Evolutionary conservation across 2,113 vertebrate species (phyloP), one percentile per base, ranked within the genome.

Genomic region (Dasyornis broadbenti): DNA sequence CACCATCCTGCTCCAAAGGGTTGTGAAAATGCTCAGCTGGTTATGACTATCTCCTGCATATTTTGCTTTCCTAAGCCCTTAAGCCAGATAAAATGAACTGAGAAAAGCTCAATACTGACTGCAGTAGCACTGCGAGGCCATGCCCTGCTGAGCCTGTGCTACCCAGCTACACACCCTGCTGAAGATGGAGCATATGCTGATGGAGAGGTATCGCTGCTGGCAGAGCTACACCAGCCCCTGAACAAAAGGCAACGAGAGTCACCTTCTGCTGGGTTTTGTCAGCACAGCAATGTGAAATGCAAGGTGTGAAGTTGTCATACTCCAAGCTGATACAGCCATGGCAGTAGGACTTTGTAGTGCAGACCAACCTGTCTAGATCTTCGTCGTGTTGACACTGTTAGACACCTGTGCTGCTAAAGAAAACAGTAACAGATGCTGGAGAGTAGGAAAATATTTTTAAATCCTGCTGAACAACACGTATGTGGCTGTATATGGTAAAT

Each of bases 391-490:
- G 82, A 95, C 93, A 92, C 44, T 89, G 72, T 57, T 84, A 88
- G 12, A 68, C 69, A 95, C 93, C 90, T 97, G 82, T 68, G 79
- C 68, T 92, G 69, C 56, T 86, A 81, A 81, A 79, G 85, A 71
- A 94, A 91, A 83, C 80, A 93, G 86, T 78, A 96, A 93, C 93
- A 93, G 88, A 95, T 94, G 90, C 82, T 79, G 69, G 56, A 90
- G 69, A 96, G 72, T 30, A 56, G n/a, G 44, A 71, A 93, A 97
- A 86, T 83, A 89, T 68, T 95, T 82, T 86, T 13, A 93, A 92
- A 86, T 68, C 52, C 18, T 28, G 56, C 35, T 33, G 49, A 95
- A 80, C 44, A 77, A 42, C 57, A 53, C 3, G 4, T 87, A 87
- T 13, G 35, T 64, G 77, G 56, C 61, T 60, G 44, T 23, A 49